These are phyloP conservation scores for Pseudochirops cupreus DNA, from an alignment of 2,797 vertebrate species.

Conservation along the genomic window DNA sequence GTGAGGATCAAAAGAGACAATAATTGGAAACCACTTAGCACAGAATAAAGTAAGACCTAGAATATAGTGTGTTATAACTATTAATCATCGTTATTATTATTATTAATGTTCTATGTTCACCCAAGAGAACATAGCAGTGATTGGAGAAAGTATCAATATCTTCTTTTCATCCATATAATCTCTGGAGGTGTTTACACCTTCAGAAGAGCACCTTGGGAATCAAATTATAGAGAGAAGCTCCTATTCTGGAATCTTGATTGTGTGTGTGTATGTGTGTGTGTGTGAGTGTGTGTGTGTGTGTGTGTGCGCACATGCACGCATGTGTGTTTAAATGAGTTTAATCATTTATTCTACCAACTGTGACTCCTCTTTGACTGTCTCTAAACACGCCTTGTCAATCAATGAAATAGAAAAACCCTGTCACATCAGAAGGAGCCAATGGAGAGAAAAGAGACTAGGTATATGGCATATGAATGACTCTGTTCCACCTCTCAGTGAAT, in stretches of 20 bases:
- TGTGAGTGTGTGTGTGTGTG: background rate
- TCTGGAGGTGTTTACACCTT: background rate
- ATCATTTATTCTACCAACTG: background rate
- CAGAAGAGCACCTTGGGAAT: background rate
- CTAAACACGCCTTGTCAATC: background rate
- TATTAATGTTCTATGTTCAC: background rate
- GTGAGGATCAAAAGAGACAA: background rate
- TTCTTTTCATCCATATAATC: background rate
- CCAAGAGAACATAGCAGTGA: background rate
- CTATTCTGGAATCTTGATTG: background rate
- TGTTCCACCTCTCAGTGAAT: background rate
- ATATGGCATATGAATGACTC: fast-evolving
- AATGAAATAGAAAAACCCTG: background rate
- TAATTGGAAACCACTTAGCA: background rate
- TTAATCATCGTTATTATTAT: background rate
- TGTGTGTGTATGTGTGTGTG: background rate
- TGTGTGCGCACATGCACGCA: background rate
- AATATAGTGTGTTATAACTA: background rate
- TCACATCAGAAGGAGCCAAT: background rate
- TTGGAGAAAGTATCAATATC: background rate
- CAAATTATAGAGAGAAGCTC: background rate
- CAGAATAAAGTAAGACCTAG: background rate
- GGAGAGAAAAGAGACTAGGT: background rate
- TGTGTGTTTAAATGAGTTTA: background rate
- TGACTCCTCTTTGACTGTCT: background rate